Percentiles rank a stretch among this genome's conserved stretches.
These are phyloP conservation scores for Cinara cedri DNA, from an alignment of 2,888 invertebrate species.

Conservation along the genomic window DNA sequence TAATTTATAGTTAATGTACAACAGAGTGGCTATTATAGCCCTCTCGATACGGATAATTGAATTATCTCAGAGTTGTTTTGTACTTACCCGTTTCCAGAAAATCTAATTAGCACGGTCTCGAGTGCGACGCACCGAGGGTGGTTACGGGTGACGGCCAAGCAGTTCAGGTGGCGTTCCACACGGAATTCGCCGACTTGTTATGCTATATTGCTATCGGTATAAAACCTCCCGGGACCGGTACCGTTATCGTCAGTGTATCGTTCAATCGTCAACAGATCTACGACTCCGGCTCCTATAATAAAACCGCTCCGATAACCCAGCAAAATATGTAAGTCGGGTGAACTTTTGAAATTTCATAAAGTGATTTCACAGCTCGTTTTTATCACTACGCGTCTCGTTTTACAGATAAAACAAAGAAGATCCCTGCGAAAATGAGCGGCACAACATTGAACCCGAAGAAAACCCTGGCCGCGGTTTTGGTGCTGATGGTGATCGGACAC, in stretches of 20 bases:
- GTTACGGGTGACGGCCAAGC: not conserved
- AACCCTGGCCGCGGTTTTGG: not conserved
- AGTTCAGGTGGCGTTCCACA: not conserved
- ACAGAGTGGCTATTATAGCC: not conserved
- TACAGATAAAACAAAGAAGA: not conserved
- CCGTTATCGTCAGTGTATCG: not conserved
- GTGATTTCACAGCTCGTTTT: not conserved
- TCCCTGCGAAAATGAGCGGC: not conserved
- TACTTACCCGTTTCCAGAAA: not conserved
- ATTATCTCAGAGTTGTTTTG: not conserved
- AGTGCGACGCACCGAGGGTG: not conserved
- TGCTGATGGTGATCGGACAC: slow-evolving; percentile 28
- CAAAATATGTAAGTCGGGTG: not conserved
- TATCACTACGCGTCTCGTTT: not conserved
- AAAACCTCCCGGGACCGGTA: not conserved
- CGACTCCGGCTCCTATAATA: not conserved
- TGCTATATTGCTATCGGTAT: not conserved
- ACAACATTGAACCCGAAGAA: not conserved
- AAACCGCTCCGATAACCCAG: no score
- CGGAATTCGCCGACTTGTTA: not conserved
- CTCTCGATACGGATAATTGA: not conserved
- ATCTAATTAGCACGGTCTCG: not conserved
- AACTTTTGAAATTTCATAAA: not conserved
- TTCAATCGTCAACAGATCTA: not conserved
- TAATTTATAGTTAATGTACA: not conserved